Base-by-base conservation (phyloP, 2,797 vertebrate genomes). In the Enteromius fasciolatus region DNA sequence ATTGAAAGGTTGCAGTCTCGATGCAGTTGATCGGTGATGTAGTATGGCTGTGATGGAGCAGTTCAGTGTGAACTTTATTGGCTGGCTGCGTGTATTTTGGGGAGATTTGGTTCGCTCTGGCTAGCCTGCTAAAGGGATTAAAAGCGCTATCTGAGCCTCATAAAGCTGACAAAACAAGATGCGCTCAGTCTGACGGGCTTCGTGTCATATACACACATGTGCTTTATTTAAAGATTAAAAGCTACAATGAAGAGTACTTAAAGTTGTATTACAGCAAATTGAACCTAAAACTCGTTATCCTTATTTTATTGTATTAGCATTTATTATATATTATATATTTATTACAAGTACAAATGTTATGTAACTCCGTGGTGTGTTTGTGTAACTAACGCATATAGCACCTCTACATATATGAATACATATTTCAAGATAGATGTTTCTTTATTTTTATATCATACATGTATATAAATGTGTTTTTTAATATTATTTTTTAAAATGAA, bases 71-170 rank as follows among this genome's bases (percentile, higher is more conserved):
- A 44, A 69, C 36, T 76, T 59, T 33, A 23, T 44, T 36, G 33
- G 6, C 8, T 68, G 3, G 17, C 33, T 67, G 10, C 25, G 11
- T 67, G 70, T 82, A 20, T 82, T 76, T 76, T 82, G 11, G 9
- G 5, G 1, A 82, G 36, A 33, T 20, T 76, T 67, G 59, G 5
- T 18, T 67, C 5, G 31, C 33, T 2, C 10, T 11, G 7, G 72
- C 72, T 82, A 67, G 31, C 72, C 46, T 61, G 73, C 73, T 82
- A 82, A 46, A 73, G 31, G 70, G 59, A 75, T 82, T 82, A 82
- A 67, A 67, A 63, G 23, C 17, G 33, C 81, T 82, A 63, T 31
- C 23, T 69, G 78, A 80, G 23, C 78, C 63, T 57, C 23, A 63
- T 50, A 61, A 81, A 74, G 57, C 57, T 64, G 69, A 66, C 80